Conservation (phyloP, 2,797 vertebrate genomes). For the Echiichthys vipera region DNA sequence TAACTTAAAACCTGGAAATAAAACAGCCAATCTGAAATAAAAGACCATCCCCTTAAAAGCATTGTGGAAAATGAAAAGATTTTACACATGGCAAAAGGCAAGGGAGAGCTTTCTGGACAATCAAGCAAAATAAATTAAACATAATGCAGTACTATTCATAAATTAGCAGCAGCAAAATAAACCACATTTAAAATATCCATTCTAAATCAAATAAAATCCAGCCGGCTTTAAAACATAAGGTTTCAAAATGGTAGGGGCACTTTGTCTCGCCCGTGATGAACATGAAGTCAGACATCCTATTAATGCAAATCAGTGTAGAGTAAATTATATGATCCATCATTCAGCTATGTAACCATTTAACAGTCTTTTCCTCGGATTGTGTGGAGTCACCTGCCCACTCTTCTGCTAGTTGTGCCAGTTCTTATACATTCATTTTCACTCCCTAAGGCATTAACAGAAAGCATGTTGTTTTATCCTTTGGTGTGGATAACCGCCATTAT, state of each 20-base stretch:
- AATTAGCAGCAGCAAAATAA: conserved; percentile 55
- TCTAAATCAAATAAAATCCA: conserved; percentile 38
- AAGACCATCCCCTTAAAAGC: conserved; percentile 40
- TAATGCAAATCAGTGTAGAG: no score
- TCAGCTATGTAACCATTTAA: conserved; percentile 30
- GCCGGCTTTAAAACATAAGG: conserved; percentile 3
- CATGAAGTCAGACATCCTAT: conserved; percentile 52
- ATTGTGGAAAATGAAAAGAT: conserved; percentile 28
- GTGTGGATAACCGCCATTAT: conserved; percentile 87
- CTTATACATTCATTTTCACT: conserved; percentile 92
- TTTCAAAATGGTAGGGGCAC: conserved; percentile 35
- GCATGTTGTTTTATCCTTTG: conserved; percentile 87
- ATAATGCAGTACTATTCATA: conserved; percentile 46
- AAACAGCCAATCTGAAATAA: conserved; percentile 50
- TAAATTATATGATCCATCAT: conserved; percentile 27
- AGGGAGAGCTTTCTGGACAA: conserved; percentile 34
- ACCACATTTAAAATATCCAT: conserved; percentile 4
- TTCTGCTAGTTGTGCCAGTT: conserved; percentile 81
- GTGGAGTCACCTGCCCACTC: conserved; percentile 22
- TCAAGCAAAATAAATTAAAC: conserved; percentile 26
- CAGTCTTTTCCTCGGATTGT: conserved; percentile 28
- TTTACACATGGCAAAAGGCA: conserved; percentile 36
- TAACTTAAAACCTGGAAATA: conserved; percentile 48
- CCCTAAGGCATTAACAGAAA: conserved; percentile 79
- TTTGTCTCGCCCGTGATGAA: conserved; percentile 28